Evolutionary conservation across 2,113 vertebrate species (phyloP), one percentile per base, ranked within the genome.

Genomic region (Sterrhoptilus dennistouni): DNA sequence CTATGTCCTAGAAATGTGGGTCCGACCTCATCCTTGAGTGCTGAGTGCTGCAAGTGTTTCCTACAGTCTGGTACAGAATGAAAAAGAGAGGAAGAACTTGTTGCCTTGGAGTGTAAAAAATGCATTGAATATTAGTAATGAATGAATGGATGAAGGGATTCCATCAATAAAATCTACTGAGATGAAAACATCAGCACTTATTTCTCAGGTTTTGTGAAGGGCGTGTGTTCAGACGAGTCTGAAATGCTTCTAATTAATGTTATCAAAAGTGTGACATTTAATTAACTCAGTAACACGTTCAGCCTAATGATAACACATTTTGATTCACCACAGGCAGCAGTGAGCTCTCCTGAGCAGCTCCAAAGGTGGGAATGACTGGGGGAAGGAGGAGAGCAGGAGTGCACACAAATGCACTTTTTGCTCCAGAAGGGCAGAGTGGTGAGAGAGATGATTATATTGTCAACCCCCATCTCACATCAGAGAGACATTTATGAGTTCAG

Each of bases 191-290:
- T 16, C 6, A 17, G 52, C 77, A 80, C 31, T 35, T 17, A 42
- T 87, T 95, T 96, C 86, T 64, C 69, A 78, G 70, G 78, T 83
- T 89, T 91, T 64, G 66, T 77, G 89, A 74, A 88, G 90, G 63
- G 18, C 78, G 75, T 91, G 83, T 83, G 83, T 87, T 97, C 93
- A 66, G 70, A 89, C 63, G 60, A 95, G 71, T 90, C 70, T 36
- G 96, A 97, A 95, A 96, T 18, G 21, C 61, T 90, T 93, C 93
- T 98, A 97, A 97, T 98, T 98, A 97, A 97, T 88, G 94, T 95
- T 96, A 97, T 97, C 96, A 96, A 66, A 98, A 96, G 94, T 91
- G 70, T 97, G 97, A 97, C 98, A 98, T 98, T 98, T 98, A 98
- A 98, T 98, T 98, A 98, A 97, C 96, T 93, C 95, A 94, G 80